Conservation (phyloP, 2,888 invertebrate species). For the Eurytoma adleriae region DNA sequence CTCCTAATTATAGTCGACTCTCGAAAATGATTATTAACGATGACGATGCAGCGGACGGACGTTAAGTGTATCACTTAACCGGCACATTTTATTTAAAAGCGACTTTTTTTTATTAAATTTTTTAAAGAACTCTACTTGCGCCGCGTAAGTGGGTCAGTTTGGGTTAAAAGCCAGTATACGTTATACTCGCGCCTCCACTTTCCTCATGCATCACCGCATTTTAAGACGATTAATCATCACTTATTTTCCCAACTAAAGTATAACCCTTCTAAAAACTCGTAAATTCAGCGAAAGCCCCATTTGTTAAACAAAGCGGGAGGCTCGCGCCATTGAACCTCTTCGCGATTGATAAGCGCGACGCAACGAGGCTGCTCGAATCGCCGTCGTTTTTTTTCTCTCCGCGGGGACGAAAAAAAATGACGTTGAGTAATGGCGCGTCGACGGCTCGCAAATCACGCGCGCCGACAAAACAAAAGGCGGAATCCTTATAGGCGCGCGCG, state of each 20-base stretch:
- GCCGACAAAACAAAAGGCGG: too few species aligned
- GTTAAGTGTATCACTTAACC: constrained; percentile 21
- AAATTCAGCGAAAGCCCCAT: too few species aligned
- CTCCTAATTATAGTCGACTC: background rate
- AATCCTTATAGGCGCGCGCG: too few species aligned
- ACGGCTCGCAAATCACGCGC: too few species aligned
- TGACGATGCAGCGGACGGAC: background rate
- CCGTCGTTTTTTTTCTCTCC: too few species aligned
- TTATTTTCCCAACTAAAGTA: background rate
- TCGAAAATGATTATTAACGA: background rate
- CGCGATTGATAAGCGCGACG: too few species aligned
- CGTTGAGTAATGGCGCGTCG: too few species aligned
- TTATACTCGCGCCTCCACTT: background rate
- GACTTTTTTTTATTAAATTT: constrained; percentile 16
- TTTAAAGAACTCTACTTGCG: background rate
- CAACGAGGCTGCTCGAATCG: too few species aligned
- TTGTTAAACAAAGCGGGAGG: background rate
- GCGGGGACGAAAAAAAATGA: too few species aligned
- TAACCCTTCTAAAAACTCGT: too few species aligned
- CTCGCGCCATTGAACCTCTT: background rate
- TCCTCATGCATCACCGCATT: background rate
- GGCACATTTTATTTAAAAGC: background rate
- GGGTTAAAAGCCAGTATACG: background rate
- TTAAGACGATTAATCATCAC: constrained; percentile 21
- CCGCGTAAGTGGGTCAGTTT: constrained; percentile 5